These are phyloP conservation scores for Isaurus tuberculatus DNA, from an alignment of 92 coral and sea anemone genomes.

Conservation along the genomic window DNA sequence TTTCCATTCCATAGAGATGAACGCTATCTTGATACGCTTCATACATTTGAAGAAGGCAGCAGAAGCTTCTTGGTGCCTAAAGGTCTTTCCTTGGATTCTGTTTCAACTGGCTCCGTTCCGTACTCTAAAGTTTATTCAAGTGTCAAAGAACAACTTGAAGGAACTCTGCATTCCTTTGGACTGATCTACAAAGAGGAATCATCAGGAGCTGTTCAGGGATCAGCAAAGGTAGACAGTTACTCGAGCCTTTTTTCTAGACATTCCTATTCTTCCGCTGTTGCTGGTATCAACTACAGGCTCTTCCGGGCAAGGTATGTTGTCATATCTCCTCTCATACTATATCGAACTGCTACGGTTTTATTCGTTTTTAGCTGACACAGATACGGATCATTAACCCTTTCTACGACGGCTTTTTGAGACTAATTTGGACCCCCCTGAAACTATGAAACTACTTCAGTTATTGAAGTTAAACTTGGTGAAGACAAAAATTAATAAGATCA, in stretches of 20 bases:
- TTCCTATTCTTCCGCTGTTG: slow-evolving; percentile 26
- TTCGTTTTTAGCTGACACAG: too few relatives aligned
- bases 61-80: slow-evolving; percentile 27
- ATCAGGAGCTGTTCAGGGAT: slow-evolving; percentile 27
- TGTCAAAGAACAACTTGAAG: slow-evolving; percentile 24
- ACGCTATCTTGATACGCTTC: slow-evolving; percentile 10
- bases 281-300: slow-evolving; percentile 26
- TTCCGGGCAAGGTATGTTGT: slow-evolving; percentile 13
- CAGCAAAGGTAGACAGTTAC: neutral
- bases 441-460: too few relatives aligned
- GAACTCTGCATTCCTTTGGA: slow-evolving; percentile 20
- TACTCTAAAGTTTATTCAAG: neutral
- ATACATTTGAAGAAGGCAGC: slow-evolving; percentile 20
- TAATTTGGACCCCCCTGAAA: too few relatives aligned
- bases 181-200: neutral
- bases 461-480: too few relatives aligned
- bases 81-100: neutral
- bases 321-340: too few relatives aligned
- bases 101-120: neutral
- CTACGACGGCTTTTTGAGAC: too few relatives aligned
- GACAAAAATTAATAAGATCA: too few relatives aligned
- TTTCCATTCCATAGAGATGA: slow-evolving; percentile 16
- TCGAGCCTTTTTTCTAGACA: neutral
- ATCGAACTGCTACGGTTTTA: too few relatives aligned
- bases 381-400: too few relatives aligned